Evolutionary conservation across 2,113 vertebrate genomes (phyloP).

Genomic region (Fulmarus glacialis): DNA sequence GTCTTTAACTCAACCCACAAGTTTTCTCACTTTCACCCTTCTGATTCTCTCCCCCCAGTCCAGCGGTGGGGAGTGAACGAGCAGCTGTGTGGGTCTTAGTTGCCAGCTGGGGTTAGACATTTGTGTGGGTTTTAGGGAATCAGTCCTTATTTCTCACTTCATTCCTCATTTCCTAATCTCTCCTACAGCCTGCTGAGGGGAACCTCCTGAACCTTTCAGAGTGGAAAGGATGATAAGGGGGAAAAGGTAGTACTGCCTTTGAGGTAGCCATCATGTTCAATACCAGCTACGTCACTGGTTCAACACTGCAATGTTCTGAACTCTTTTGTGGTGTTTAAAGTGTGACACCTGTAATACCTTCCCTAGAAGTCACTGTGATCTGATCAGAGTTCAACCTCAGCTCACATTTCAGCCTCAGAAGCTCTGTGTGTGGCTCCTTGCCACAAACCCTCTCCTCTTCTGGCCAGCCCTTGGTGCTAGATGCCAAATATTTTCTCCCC

Average conservation of each 20-base stretch:
- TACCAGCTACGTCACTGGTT: not conserved
- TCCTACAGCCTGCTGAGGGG: not conserved
- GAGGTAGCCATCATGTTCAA: not conserved
- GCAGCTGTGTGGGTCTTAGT: too few relatives aligned
- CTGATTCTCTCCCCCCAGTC: too few relatives aligned
- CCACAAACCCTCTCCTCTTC: not conserved
- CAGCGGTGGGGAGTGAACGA: too few relatives aligned
- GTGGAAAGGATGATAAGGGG: not conserved
- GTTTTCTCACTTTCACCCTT: too few relatives aligned
- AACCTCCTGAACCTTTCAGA: not conserved
- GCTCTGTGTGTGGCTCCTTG: not conserved
- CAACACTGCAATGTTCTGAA: not conserved
- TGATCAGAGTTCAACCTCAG: not conserved
- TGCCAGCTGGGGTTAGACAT: too few relatives aligned
- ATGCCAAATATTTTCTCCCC: not conserved
- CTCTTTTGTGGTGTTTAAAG: not conserved
- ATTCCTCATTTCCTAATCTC: not conserved
- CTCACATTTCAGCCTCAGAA: not conserved
- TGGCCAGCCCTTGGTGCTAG: not conserved
- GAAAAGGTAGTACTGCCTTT: not conserved
- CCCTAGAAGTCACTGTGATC: not conserved
- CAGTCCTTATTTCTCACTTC: not conserved
- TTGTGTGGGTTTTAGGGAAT: not conserved
- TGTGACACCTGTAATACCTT: not conserved
- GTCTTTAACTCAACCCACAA: too few relatives aligned